Conservation (phyloP, 2,797 vertebrate species). For the Sibirionetta formosa region DNA sequence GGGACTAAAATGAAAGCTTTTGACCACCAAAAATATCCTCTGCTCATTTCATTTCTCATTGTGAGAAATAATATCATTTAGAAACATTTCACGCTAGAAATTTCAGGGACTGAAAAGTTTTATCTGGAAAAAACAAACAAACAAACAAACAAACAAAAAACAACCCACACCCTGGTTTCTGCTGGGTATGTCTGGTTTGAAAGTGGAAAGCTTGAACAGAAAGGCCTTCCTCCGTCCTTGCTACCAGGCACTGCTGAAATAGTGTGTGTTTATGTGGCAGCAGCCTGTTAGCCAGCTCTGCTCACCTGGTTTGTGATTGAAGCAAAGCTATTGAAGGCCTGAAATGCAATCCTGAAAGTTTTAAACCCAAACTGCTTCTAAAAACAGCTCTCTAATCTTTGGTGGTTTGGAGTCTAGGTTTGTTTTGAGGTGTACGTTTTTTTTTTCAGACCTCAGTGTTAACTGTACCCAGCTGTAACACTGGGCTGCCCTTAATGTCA, state of each 20-base stretch:
- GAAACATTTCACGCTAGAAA: not conserved
- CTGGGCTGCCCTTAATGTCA: constrained; percentile 48
- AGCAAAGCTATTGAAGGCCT: constrained; percentile 28
- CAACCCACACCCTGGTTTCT: constrained; percentile 27
- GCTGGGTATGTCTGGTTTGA: constrained; percentile 15
- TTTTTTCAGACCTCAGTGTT: constrained; percentile 34
- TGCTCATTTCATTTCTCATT: not conserved
- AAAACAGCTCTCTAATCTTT: constrained; percentile 71
- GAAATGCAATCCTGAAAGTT: constrained; percentile 51
- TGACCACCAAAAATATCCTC: not conserved
- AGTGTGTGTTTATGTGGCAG: not conserved
- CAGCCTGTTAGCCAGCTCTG: constrained; percentile 25
- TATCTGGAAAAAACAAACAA: not conserved
- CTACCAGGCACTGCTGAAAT: not conserved
- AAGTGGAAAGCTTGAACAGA: constrained; percentile 15
- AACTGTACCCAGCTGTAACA: constrained; percentile 66
- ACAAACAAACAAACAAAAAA: not conserved
- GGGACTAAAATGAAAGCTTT: not conserved
- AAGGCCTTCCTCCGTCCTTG: not conserved
- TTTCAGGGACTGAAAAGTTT: constrained; percentile 28
- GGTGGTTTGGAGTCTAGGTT: constrained; percentile 57
- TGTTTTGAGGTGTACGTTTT: constrained; percentile 39
- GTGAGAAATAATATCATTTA: not conserved
- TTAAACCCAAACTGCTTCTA: constrained; percentile 61
- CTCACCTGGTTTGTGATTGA: constrained; percentile 49